Evolutionary conservation across 2,797 vertebrate species (phyloP).

Genomic region (Pampus argenteus): DNA sequence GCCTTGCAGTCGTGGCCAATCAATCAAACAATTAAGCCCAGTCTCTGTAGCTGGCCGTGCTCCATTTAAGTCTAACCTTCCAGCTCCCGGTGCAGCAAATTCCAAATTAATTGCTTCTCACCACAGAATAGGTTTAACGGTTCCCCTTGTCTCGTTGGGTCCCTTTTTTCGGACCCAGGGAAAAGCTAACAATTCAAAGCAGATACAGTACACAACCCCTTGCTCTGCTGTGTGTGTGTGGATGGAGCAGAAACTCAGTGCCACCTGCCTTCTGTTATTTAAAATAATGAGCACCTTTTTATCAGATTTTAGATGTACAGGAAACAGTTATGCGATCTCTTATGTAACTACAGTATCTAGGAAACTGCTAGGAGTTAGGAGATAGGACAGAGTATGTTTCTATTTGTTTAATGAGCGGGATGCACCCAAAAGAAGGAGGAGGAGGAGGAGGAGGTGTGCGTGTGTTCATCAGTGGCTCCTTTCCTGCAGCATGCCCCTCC

Average conservation of each 20-base stretch:
- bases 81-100: conserved; percentile 43
- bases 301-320: conserved; percentile 23
- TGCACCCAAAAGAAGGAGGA: conserved; percentile 24
- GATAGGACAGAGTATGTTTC: conserved; percentile 10
- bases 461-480: conserved; percentile 33
- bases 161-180: conserved; percentile 39
- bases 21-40: conserved; percentile 86
- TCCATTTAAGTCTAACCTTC: conserved; percentile 78
- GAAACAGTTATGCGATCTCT: conserved; percentile 36
- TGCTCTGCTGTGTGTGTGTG: conserved; percentile 17
- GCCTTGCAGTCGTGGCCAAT: conserved; percentile 78
- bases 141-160: conserved; percentile 21
- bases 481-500: conserved; percentile 53
- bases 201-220: conserved; percentile 25
- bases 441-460: neutral
- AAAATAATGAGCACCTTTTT: conserved; percentile 30
- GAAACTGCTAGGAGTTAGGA: conserved; percentile 22
- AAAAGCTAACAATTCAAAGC: conserved; percentile 39
- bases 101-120: conserved; percentile 80
- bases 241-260: conserved; percentile 2
- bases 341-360: conserved; percentile 40
- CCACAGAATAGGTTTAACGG: conserved; percentile 43
- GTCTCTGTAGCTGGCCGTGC: conserved; percentile 70
- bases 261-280: conserved; percentile 15
- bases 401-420: conserved; percentile 16